Conservation (phyloP, 2,888 invertebrate species). For the Cinara cedri region DNA sequence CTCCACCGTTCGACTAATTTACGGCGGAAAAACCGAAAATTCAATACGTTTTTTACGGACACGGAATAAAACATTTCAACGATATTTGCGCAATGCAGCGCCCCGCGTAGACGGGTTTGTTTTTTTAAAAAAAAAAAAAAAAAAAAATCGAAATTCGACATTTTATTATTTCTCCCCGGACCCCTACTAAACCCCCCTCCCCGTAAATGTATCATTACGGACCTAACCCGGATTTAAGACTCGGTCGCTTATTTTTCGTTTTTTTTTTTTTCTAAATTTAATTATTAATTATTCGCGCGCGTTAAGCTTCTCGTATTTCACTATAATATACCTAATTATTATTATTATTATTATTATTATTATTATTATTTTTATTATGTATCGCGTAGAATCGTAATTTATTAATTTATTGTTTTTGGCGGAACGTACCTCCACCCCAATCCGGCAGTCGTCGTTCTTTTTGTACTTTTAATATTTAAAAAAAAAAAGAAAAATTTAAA, state of each 20-base stretch:
- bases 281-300: not conserved
- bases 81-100: too few relatives aligned
- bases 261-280: not conserved
- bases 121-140: too few relatives aligned
- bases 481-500: too few relatives aligned
- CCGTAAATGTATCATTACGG: not conserved
- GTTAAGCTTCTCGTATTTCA: conserved; percentile 45
- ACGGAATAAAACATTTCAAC: too few relatives aligned
- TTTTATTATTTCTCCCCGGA: too few relatives aligned
- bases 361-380: not conserved
- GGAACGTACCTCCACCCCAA: conserved; percentile 25
- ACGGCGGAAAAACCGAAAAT: too few relatives aligned
- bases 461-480: conserved; percentile 48
- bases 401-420: conserved; percentile 53
- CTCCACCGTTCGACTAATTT: not conserved
- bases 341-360: too few relatives aligned
- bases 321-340: conserved; percentile 6
- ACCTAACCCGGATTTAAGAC: too few relatives aligned
- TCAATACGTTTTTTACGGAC: too few relatives aligned
- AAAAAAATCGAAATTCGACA: too few relatives aligned
- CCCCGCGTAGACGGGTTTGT: too few relatives aligned
- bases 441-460: conserved; percentile 28
- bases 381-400: conserved; percentile 42
- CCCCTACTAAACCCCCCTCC: too few relatives aligned
- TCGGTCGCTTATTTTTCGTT: conserved; percentile 36